A percentile compares a stretch with the other conserved stretches of the same genome.
phyloP scores from a whole-genome alignment of 2,797 vertebrate species.

The Hydrocynus forskahlii region DNA sequence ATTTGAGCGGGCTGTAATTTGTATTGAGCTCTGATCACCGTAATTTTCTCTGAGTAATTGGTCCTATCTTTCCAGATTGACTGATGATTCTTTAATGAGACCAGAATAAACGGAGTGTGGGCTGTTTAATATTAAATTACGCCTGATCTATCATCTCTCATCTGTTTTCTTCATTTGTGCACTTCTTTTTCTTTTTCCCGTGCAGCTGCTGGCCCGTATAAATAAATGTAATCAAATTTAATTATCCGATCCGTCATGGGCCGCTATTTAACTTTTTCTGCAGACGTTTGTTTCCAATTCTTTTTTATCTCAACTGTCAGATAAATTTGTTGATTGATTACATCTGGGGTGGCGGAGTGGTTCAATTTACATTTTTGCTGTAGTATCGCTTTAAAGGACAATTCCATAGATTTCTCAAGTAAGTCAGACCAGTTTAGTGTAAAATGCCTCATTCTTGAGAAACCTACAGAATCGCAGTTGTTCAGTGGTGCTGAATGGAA shows the following conservation, averaged over 20 bases:
- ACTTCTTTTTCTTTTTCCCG: background rate
- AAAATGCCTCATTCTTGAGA: too few relatives aligned
- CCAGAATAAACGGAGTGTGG: constrained; percentile 18
- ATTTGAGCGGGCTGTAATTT: constrained; percentile 12
- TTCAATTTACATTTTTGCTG: too few relatives aligned
- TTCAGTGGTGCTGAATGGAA: too few relatives aligned
- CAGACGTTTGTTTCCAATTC: background rate
- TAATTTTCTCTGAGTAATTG: constrained; percentile 21
- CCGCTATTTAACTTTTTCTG: background rate
- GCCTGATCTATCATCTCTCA: background rate
- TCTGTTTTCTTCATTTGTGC: background rate
- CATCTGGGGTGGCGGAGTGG: too few relatives aligned
- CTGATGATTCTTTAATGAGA: constrained; percentile 43
- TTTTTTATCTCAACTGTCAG: too few relatives aligned
- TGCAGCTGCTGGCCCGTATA: background rate
- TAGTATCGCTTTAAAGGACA: too few relatives aligned
- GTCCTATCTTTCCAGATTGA: constrained; percentile 15
- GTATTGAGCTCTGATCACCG: constrained; percentile 7
- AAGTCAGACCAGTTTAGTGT: too few relatives aligned
- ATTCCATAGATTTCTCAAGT: too few relatives aligned
- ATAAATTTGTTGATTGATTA: too few relatives aligned
- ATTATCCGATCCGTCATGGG: background rate
- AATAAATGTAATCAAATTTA: background rate
- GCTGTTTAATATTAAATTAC: constrained; percentile 48
- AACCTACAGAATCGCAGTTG: too few relatives aligned